These are phyloP conservation scores for Maniola jurtina DNA, from an alignment of 1,140 invertebrate genomes.

Conservation along the genomic window DNA sequence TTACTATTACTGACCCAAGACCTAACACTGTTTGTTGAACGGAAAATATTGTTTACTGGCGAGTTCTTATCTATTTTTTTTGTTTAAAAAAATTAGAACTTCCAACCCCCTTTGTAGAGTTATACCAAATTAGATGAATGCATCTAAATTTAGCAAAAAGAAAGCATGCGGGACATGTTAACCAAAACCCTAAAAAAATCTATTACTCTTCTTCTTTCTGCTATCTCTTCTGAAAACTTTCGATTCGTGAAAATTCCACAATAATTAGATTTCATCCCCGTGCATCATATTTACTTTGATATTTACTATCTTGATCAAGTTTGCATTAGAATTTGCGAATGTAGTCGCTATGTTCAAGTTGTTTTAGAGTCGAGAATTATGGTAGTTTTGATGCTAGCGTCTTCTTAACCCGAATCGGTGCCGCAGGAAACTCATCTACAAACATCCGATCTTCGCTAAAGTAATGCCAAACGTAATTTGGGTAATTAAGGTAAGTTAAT, in stretches of 20 bases:
- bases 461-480: conserved; percentile 10
- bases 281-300: conserved; percentile 67
- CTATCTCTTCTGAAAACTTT: conserved; percentile 52
- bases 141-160: conserved; percentile 42
- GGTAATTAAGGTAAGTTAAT: conserved; percentile 26
- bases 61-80: conserved; percentile 12
- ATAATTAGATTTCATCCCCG: conserved; percentile 63
- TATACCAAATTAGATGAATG: conserved; percentile 45
- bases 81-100: conserved; percentile 16
- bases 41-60: conserved; percentile 19
- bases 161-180: conserved; percentile 59
- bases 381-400: conserved; percentile 74
- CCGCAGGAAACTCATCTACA: conserved; percentile 53
- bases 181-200: conserved; percentile 46
- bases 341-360: conserved; percentile 75
- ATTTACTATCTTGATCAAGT: conserved; percentile 68
- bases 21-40: conserved; percentile 20
- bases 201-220: conserved; percentile 50
- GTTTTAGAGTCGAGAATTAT: conserved; percentile 69
- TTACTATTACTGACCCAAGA: conserved; percentile 26
- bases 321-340: conserved; percentile 72
- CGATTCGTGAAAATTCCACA: conserved; percentile 74
- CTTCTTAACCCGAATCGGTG: conserved; percentile 59
- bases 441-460: conserved; percentile 21
- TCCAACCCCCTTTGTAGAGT: conserved; percentile 24